Conservation (phyloP, 2,797 vertebrate genomes). For the Lagorchestes hirsutus region DNA sequence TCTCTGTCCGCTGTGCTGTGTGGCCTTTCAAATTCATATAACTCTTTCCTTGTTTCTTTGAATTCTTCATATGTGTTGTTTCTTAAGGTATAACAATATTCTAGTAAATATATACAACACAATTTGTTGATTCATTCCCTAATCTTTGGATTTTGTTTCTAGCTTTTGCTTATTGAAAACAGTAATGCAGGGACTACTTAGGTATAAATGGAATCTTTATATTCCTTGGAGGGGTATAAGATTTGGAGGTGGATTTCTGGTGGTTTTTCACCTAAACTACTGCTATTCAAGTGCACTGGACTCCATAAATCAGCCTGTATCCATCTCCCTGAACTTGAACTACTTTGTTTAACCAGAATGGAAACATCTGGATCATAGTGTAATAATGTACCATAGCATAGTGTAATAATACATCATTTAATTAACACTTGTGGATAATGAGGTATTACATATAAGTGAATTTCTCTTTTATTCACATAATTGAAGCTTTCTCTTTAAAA, state of each 20-base stretch:
- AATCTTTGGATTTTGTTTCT: background rate
- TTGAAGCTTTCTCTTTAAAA: slow-evolving; percentile 44
- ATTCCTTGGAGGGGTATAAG: background rate
- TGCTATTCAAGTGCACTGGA: slow-evolving; percentile 3
- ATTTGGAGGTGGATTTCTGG: background rate
- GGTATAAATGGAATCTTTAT: background rate
- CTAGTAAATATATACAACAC: background rate
- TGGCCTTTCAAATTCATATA: background rate
- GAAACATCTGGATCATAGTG: slow-evolving; percentile 1
- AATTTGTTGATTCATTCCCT: background rate
- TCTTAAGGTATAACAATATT: background rate
- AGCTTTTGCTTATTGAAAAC: no score
- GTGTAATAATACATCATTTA: slow-evolving; percentile 53
- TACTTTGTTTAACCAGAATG: slow-evolving; percentile 54
- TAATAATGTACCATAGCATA: slow-evolving; percentile 51
- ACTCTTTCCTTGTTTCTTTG: background rate
- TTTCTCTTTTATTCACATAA: slow-evolving; percentile 55
- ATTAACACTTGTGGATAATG: slow-evolving; percentile 2
- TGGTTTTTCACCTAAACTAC: slow-evolving; percentile 38
- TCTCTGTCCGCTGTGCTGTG: background rate
- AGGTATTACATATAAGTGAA: background rate
- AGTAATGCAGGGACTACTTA: background rate
- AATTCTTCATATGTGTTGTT: background rate
- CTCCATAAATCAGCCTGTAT: slow-evolving; percentile 14
- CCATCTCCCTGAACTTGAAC: slow-evolving; percentile 39